phyloP scores from a whole-genome alignment of 2,888 invertebrate genomes.

The Chirona hameri region DNA sequence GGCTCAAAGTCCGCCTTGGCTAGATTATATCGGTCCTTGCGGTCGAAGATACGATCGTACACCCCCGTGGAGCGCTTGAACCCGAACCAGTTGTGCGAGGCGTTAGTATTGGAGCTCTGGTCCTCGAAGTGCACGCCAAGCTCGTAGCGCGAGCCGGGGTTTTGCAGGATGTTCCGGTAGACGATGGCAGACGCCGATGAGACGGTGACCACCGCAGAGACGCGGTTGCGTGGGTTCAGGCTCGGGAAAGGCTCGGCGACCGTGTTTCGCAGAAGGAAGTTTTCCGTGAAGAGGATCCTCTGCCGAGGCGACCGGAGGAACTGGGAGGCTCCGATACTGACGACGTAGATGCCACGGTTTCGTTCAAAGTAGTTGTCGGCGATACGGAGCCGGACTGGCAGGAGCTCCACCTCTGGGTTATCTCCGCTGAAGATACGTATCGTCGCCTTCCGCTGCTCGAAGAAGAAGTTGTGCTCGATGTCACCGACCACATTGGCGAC shows the following conservation, averaged over 20 bases:
- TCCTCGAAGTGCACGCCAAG: conserved; percentile 84
- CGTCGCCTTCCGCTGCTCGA: conserved; percentile 73
- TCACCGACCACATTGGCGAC: conserved; percentile 71
- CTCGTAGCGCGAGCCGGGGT: conserved; percentile 86
- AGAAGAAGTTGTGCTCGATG: conserved; percentile 86
- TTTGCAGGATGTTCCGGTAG: conserved; percentile 85
- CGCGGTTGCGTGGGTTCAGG: conserved; percentile 82
- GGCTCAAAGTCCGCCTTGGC: conserved; percentile 90
- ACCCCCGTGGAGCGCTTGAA: conserved; percentile 42
- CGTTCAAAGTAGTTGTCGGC: conserved; percentile 84
- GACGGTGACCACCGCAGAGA: conserved; percentile 87
- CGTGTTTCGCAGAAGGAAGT: conserved; percentile 79
- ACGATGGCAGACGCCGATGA: conserved; percentile 81
- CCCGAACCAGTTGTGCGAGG: conserved; percentile 91
- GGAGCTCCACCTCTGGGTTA: conserved; percentile 54
- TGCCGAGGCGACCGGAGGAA: conserved; percentile 59
- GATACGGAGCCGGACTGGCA: conserved; percentile 73
- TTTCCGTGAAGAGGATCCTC: conserved; percentile 76
- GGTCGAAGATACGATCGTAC: conserved; percentile 51
- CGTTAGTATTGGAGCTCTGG: conserved; percentile 89
- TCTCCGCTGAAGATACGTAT: conserved; percentile 72
- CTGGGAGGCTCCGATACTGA: conserved; percentile 79
- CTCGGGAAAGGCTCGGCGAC: conserved; percentile 72
- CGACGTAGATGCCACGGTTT: conserved; percentile 84
- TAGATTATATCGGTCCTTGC: conserved; percentile 89